Base-by-base conservation (phyloP, 2,888 invertebrate species). In the Gasteruption jaculator region DNA sequence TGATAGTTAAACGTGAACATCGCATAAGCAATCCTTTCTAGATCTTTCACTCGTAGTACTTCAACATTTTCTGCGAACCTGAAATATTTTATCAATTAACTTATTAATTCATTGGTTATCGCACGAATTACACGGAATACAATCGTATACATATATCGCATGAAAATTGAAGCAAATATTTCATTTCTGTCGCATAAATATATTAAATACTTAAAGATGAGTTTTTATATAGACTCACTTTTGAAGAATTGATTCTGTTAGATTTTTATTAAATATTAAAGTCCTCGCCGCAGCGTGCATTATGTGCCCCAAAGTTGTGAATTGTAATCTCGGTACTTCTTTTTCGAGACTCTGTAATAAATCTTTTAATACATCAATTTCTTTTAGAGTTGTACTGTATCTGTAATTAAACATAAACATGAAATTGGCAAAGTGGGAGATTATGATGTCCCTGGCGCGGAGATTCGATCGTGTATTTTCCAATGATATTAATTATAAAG, bases 1-100 rank as follows among this genome's bases (percentile, higher is more conserved):
- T 73, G 53, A 10, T 74, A 76, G 62, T 83, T 77, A 50, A 83
- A 83, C 58, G 80, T 75, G 2, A 78, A 77, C 57, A 81, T 76
- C 1, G 76, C 75, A 45, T 83, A 74, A 3, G 80, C 68, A 6
- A 87, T 67, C 53, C 87, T 76, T 68, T 89, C 89, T 20, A 89
- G 71, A 60, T 90, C 89, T 69, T 90, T 90, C 1, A 87, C 33
- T 46, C 87, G 76, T 0, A 76, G 65, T 3, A 60, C 35, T 2
- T 72, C 48, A 1, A 85, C 60, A 19, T 77, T 68, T 3, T 65
- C 53, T 6, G 73, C 62, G 14, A 83, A 74, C 45, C 74, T 68
- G 15, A 6, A 44, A 39, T 14, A 27, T 32, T 27, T n/a, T 6
- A 15, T 33, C 32, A 38, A 39, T 27, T 29, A 1, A 22, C 20